Percentiles rank a stretch among this genome's conserved stretches.
Evolutionary conservation across 2,113 vertebrate genomes (phyloP).

Genomic region (Delphinus delphis): DNA sequence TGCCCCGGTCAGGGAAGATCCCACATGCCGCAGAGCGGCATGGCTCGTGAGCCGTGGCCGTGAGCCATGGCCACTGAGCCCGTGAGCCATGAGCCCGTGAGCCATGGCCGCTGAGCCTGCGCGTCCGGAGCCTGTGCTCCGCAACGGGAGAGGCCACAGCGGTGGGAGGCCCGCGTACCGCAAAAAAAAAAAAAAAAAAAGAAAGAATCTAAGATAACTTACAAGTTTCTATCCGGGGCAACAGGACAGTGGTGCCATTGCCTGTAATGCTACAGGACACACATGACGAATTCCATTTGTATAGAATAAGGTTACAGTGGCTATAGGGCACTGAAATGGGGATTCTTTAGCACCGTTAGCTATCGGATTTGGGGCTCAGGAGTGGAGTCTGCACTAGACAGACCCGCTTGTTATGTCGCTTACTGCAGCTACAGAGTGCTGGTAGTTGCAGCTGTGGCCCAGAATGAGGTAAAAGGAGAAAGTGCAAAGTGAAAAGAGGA

Average conservation of each 20-base stretch:
- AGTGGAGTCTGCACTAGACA: neutral
- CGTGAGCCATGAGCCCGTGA: too few species aligned
- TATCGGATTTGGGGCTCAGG: neutral
- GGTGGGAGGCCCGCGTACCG: too few species aligned
- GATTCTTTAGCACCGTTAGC: neutral
- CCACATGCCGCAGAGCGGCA: too few species aligned
- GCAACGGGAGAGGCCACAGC: too few species aligned
- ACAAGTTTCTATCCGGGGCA: neutral
- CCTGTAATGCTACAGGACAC: neutral
- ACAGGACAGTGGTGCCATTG: neutral
- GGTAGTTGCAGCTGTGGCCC: neutral
- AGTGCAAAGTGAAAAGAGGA: neutral
- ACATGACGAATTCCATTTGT: neutral
- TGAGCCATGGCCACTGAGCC: too few species aligned
- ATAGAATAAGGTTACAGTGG: neutral
- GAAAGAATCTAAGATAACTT: neutral
- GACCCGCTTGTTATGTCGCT: neutral
- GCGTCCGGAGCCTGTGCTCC: too few species aligned
- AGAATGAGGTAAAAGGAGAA: neutral
- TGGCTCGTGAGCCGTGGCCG: too few species aligned
- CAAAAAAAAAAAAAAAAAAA: slow-evolving; percentile 7
- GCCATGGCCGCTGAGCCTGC: too few species aligned
- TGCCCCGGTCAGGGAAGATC: too few species aligned
- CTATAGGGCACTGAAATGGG: neutral
- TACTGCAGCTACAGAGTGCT: neutral